phyloP scores from a whole-genome alignment of 2,113 vertebrate species.

The Pogona vitticeps region DNA sequence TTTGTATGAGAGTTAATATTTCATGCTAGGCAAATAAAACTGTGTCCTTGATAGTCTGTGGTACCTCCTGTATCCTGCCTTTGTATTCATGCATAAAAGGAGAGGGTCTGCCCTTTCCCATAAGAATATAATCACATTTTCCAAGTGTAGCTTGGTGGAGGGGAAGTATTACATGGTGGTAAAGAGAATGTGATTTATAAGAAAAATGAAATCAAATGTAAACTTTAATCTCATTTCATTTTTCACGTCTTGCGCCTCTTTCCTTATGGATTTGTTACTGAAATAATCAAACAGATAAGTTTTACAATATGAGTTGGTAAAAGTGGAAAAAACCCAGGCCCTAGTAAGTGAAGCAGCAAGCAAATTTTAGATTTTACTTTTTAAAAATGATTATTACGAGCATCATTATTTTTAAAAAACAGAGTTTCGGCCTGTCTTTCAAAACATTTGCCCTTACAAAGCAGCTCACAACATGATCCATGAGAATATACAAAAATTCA shows the following conservation, averaged over 20 bases:
- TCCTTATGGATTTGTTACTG: neutral
- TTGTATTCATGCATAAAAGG: constrained; percentile 17
- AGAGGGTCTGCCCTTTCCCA: constrained; percentile 23
- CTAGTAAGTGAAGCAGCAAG: neutral
- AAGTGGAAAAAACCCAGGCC: neutral
- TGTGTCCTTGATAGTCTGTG: neutral
- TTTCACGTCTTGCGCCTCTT: neutral
- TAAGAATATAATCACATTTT: constrained; percentile 12
- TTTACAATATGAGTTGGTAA: neutral
- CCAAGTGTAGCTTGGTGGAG: neutral
- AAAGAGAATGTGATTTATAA: neutral
- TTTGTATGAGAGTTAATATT: neutral
- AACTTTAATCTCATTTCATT: neutral
- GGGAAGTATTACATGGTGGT: neutral
- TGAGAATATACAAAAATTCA: too few relatives aligned
- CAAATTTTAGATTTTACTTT: neutral
- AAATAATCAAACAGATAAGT: neutral
- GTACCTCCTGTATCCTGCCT: constrained; percentile 25
- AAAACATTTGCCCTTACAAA: neutral
- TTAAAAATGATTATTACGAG: neutral
- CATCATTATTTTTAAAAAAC: neutral
- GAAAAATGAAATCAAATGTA: neutral
- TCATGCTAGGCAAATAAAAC: neutral
- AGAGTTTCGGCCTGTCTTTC: neutral
- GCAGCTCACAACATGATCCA: too few relatives aligned